phyloP scores from a whole-genome alignment of 2,888 invertebrate genomes.

The Eledona agricola region DNA sequence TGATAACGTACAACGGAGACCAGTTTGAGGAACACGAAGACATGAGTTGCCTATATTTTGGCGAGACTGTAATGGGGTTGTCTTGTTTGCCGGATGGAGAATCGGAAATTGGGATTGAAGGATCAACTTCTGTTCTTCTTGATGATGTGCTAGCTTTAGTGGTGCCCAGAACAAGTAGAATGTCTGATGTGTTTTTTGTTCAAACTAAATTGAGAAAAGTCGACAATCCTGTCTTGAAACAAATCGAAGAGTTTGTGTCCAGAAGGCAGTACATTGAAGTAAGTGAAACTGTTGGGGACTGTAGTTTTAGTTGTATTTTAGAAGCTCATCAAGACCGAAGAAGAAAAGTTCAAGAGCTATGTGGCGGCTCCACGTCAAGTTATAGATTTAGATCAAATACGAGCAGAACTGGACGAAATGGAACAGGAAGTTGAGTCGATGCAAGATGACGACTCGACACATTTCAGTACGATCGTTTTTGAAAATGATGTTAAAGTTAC shows the following conservation, averaged over 20 bases:
- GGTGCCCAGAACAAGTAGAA: constrained; percentile 47
- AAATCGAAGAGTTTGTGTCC: constrained; percentile 51
- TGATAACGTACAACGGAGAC: constrained; percentile 55
- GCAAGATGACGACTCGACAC: constrained; percentile 23
- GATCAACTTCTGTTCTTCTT: constrained; percentile 50
- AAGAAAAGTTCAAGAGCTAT: constrained; percentile 26
- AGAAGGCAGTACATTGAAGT: constrained; percentile 56
- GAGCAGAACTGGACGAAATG: constrained; percentile 36
- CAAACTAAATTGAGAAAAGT: constrained; percentile 51
- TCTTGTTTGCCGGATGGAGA: constrained; percentile 54
- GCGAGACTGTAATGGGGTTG: constrained; percentile 50
- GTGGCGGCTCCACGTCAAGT: constrained; percentile 16
- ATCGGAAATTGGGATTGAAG: constrained; percentile 48
- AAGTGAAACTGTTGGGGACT: constrained; percentile 11
- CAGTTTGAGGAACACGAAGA: constrained; percentile 59
- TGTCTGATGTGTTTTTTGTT: constrained; percentile 51
- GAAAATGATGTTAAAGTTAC: constrained; percentile 54
- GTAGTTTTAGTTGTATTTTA: constrained; percentile 27
- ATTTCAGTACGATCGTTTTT: constrained; percentile 52
- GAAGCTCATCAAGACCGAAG: constrained; percentile 31
- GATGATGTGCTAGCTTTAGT: constrained; percentile 54
- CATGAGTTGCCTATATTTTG: constrained; percentile 55
- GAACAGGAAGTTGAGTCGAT: constrained; percentile 31
- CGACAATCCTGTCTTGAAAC: constrained; percentile 52
- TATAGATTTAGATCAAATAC: constrained; percentile 17